A percentile compares a stretch with the other conserved stretches of the same genome.
Evolutionary conservation across 2,797 vertebrate species (phyloP).

Genomic region (Manis pentadactyla): DNA sequence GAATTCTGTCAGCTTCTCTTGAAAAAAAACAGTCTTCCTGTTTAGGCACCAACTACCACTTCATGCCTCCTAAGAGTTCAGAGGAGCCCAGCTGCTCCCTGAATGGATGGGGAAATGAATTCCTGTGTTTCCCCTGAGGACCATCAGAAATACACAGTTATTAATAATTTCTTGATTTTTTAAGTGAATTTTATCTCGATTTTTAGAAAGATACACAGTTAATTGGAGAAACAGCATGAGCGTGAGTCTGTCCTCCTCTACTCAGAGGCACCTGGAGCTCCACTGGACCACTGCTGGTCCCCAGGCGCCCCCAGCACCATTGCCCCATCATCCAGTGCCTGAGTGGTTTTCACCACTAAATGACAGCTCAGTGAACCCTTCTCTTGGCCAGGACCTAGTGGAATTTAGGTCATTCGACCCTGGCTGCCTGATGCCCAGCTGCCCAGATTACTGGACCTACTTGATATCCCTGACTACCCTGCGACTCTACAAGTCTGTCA

Average conservation of each 20-base stretch:
- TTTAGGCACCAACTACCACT: not conserved
- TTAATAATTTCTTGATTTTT: no score
- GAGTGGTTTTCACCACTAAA: not conserved
- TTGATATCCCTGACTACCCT: conserved; percentile 96
- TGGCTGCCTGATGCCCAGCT: conserved; percentile 92
- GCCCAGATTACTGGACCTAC: conserved; percentile 96
- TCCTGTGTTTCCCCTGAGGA: not conserved
- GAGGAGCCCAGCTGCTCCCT: not conserved
- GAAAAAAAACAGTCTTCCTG: not conserved
- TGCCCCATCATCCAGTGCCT: not conserved
- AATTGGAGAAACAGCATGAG: not conserved
- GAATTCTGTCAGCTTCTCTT: not conserved
- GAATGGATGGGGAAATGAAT: not conserved
- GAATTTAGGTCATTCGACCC: conserved; percentile 95
- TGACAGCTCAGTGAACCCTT: not conserved
- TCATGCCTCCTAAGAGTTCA: not conserved
- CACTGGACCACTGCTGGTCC: not conserved
- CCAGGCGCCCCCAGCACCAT: not conserved
- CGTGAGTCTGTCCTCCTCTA: not conserved
- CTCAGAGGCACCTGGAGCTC: not conserved
- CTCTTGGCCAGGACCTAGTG: conserved; percentile 88
- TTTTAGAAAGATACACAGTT: not conserved
- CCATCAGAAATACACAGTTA: not conserved
- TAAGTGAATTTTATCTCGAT: no score
- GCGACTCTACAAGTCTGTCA: conserved; percentile 95